Base-by-base conservation (phyloP, 2,888 invertebrate species). In the Drosophila parthenogenetica region DNA sequence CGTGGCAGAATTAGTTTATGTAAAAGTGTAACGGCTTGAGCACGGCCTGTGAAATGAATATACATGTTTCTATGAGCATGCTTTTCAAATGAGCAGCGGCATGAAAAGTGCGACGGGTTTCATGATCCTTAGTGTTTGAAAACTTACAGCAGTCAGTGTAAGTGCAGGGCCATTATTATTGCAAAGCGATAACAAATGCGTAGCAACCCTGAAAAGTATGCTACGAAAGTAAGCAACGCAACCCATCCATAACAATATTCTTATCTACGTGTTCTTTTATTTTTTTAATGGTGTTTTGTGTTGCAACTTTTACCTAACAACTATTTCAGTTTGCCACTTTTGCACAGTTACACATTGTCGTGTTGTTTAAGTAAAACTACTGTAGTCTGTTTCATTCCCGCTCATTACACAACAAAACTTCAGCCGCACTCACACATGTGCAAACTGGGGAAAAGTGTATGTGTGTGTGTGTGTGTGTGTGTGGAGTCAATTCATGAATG, bases 241-340 rank as follows among this genome's bases (percentile, higher is more conserved):
- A 43, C 49, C 19, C 66, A 61, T 49, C 25, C 43, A n/a, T 19
- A 29, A 16, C 42, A 43, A 65, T 54, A 50, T 55, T 19, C 37
- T 49, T 61, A 54, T 54, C 58, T 64, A 29, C 58, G 46, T 42
- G 29, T 54, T 35, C 11, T 16, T 19, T 29, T 39, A 11, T 10
- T 22, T 10, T 16, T 17, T 39, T 40, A 14, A 39, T n/a, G 17
- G 3, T 42, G 29, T 62, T 61, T 45, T 60, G 51, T 67, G 46
- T 53, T 37, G 40, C 59, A 74, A 74, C 71, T 74, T 75, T 64
- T 54, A 49, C 67, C 17, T 60, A 46, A 74, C 67, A 71, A 74
- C 75, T 75, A 65, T 61, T 72, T 66, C 16, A 67, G 60, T 67
- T 57, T 57, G 67, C 40, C 48, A 43, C 49, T 57, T 66, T 61